Evolutionary conservation across 2,888 invertebrate genomes (phyloP), one percentile per base, ranked within the genome.

Genomic region (Oscheius sp.): DNA sequence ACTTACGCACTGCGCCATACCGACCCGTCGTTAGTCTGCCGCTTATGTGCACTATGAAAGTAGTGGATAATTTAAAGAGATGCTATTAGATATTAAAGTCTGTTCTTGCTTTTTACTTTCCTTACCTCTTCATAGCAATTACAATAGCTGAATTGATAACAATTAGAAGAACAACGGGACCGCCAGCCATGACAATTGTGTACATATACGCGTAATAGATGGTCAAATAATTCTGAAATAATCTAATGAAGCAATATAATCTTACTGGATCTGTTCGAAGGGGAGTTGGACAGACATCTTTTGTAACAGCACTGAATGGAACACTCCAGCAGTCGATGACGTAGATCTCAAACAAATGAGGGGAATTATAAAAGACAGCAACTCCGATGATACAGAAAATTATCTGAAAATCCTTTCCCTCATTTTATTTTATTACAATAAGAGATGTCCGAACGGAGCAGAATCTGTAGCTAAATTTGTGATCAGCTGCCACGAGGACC

Each of bases 271-370:
- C 74, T 6, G 74, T 71, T 14, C 83, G 68, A 6, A 83, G 71
- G 32, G 72, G 78, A 3, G 83, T 82, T n/a, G 83, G 83, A 62
- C 83, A 83, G 20, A 83, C 82, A 56, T 83, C 83, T 47, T 80
- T 82, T 9, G 77, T 78, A 1, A 68, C 63, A 20, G 75, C 73
- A 8, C 71, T 69, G 68, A 81, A 82, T 22, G 75, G 78, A 2
- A 80, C 68, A 49, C 76, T 79, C 80, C 80, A 83, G 59, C 82
- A 83, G 49, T 80, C 79, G 50, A 83, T 76, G n/a, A 83, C 82
- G 51, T 73, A 79, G n/a, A 83, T 82, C 68, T 83, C 83, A 68
- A 81, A 83, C 65, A 83, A 67, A 68, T 83, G 83, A 9, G 82
- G 81, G 20, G 76, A 71, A 51, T 83, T 83, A 73, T 83, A 83